Base-by-base conservation (phyloP, 2,113 vertebrate genomes). In the Dasyornis broadbenti region DNA sequence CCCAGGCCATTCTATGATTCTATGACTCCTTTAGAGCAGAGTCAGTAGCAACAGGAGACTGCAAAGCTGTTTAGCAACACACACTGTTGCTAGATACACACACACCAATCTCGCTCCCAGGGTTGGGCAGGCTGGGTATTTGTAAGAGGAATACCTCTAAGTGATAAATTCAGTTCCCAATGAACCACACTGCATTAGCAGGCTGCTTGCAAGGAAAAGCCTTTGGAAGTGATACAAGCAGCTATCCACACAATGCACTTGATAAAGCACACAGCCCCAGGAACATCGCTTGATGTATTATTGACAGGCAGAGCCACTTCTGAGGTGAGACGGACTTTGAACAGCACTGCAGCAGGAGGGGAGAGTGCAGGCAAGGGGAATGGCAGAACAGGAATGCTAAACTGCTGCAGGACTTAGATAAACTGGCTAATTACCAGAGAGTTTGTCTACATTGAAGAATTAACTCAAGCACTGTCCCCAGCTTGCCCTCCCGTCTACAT, bases 91-190 rank as follows among this genome's bases (percentile, higher is more conserved):
- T 9, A 11, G 18, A 10, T 40, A 63, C 15, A 20, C 0, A 2
- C 1, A 0, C 1, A 0, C 10, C 22, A 6, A 13, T n/a, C 61
- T 63, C 0, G 0, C 61, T 61, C 33, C 50, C 45, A 50, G 18
- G 17, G 52, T 28, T 4, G 15, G 64, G 14, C 27, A 31, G 11
- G 52, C 11, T 83, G 0, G n/a, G 52, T 24, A 17, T 13, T n/a
- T 64, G 9, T 23, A 49, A 42, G 23, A 85, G 27, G 11, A 33
- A 4, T 35, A 73, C 5, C 45, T 30, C 31, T 10, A 42, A 45
- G 11, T 11, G 63, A 54, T 31, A 69, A 79, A 72, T 40, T 81
- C 40, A 70, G 33, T 20, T 77, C 21, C 31, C 0, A 1, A 73
- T 4, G 19, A 87, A 27, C 24, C 44, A 78, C 0, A 0, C 16